phyloP scores from a whole-genome alignment of 2,113 vertebrate species.

The Noturus placidus region DNA sequence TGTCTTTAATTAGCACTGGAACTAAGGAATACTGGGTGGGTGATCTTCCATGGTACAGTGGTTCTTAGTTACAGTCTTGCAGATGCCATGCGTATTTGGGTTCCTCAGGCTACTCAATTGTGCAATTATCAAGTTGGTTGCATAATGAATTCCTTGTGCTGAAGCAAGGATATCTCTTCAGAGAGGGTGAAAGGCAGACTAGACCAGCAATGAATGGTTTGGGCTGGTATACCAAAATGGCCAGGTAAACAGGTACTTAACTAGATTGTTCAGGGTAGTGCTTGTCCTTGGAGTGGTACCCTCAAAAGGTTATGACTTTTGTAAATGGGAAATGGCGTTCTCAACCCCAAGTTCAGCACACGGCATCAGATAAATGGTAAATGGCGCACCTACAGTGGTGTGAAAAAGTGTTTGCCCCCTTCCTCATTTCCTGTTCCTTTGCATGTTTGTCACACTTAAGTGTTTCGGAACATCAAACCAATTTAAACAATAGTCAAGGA shows the following conservation, averaged over 20 bases:
- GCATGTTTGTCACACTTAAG: too few species aligned
- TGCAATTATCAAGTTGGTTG: neutral
- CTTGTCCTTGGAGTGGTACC: neutral
- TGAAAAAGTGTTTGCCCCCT: too few species aligned
- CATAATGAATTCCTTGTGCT: neutral
- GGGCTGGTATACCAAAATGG: neutral
- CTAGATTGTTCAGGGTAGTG: neutral
- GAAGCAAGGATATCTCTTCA: neutral
- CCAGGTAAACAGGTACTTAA: neutral
- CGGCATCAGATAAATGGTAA: too few species aligned
- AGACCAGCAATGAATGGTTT: neutral
- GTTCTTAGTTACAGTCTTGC: neutral
- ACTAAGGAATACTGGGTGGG: neutral
- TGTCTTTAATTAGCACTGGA: neutral
- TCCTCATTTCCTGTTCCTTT: too few species aligned
- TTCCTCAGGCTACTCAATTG: neutral
- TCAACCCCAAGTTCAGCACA: too few species aligned
- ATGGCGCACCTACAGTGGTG: too few species aligned
- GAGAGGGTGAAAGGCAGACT: neutral
- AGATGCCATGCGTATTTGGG: neutral
- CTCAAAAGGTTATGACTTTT: neutral
- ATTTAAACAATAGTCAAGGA: too few species aligned
- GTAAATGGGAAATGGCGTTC: too few species aligned
- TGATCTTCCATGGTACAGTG: neutral
- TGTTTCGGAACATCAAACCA: too few species aligned